These are phyloP conservation scores for Plutomurus gul DNA, from an alignment of 1,140 invertebrate genomes.

Conservation along the genomic window DNA sequence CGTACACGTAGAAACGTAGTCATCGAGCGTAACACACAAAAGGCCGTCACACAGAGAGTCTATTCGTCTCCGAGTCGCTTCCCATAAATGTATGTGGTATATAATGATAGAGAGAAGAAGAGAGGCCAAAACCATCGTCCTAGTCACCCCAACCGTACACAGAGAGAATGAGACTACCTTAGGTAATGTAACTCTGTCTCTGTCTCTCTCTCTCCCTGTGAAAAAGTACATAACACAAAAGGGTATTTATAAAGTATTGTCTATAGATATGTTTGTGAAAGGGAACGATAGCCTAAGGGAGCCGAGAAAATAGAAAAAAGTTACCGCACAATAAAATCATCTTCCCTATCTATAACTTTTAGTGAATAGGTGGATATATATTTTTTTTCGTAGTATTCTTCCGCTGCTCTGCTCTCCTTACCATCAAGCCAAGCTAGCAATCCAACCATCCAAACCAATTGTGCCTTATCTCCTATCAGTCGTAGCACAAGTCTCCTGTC, in stretches of 20 bases:
- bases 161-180: too few species aligned
- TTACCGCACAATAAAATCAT: constrained; percentile 29
- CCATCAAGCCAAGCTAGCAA: neutral
- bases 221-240: constrained; percentile 5
- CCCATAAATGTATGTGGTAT: neutral
- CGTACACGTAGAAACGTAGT: neutral
- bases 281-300: constrained; percentile 14
- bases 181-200: neutral
- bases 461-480: too few species aligned
- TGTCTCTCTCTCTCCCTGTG: neutral
- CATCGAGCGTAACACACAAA: constrained; percentile 6
- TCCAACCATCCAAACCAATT: too few species aligned
- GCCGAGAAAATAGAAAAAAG: constrained; percentile 22
- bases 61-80: neutral
- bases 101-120: neutral
- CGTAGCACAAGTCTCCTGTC: too few species aligned
- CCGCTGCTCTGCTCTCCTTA: neutral
- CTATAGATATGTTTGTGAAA: constrained; percentile 26
- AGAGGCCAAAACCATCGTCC: neutral
- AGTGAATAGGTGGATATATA: neutral
- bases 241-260: constrained; percentile 21
- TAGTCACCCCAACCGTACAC: neutral
- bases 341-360: constrained; percentile 24
- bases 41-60: constrained; percentile 18
- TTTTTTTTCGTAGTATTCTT: neutral